Evolutionary conservation across 2,888 invertebrate genomes (phyloP).

Genomic region (Chrysina gloriosa): DNA sequence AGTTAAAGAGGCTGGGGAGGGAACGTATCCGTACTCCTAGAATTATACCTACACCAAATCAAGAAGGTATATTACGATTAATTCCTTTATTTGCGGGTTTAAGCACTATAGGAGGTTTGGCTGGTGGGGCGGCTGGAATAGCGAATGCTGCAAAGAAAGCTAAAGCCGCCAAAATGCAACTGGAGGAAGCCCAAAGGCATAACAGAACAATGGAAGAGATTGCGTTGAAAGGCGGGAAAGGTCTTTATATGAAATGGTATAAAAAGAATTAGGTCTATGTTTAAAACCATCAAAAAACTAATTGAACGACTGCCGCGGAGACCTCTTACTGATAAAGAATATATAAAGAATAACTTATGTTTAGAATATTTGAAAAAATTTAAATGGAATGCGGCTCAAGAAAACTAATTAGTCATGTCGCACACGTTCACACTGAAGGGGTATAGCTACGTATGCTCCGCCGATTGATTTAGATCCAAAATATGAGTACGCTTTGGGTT

Average conservation of each 20-base stretch:
- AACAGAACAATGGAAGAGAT: slow-evolving; percentile 53
- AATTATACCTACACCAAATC: slow-evolving; percentile 57
- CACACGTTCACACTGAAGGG: slow-evolving; percentile 53
- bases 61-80: slow-evolving; percentile 52
- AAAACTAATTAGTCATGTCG: slow-evolving; percentile 47
- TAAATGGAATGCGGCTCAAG: slow-evolving; percentile 41
- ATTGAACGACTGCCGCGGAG: slow-evolving; percentile 45
- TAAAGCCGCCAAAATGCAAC: slow-evolving; percentile 46
- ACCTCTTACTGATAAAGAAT: slow-evolving; percentile 48
- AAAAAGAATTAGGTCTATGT: slow-evolving; percentile 10
- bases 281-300: slow-evolving; percentile 43
- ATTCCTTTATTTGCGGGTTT: slow-evolving; percentile 51
- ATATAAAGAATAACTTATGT: slow-evolving; percentile 50
- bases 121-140: slow-evolving; percentile 49
- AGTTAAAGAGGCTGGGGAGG: slow-evolving; percentile 20
- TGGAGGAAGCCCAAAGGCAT: slow-evolving; percentile 52
- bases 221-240: slow-evolving; percentile 43
- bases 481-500: slow-evolving; percentile 53
- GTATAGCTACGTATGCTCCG: slow-evolving; percentile 48
- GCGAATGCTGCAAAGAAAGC: slow-evolving; percentile 51
- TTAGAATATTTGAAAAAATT: slow-evolving; percentile 50
- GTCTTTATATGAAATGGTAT: slow-evolving; percentile 49
- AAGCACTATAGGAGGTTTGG: slow-evolving; percentile 47
- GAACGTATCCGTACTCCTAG: slow-evolving; percentile 47
- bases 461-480: slow-evolving; percentile 50